phyloP scores from a whole-genome alignment of 2,888 invertebrate genomes.

The Spilosoma lubricipeda region DNA sequence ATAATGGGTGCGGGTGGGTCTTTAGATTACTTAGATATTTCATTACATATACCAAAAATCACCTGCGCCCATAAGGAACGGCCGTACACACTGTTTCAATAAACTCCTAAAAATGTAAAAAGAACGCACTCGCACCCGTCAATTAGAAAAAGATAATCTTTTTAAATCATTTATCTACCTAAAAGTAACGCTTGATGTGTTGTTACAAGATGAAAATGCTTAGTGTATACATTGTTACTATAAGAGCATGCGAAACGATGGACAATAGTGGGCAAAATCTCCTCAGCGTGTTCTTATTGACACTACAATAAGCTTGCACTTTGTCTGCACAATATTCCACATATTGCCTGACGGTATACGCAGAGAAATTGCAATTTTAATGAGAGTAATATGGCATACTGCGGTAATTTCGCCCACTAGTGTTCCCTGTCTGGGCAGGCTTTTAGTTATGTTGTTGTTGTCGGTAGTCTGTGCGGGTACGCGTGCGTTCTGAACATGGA shows the following conservation, averaged over 20 bases:
- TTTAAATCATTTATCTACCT: not conserved
- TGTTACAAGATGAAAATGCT: not conserved
- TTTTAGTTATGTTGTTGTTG: slow-evolving; percentile 2
- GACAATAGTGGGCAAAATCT: not conserved
- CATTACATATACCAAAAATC: slow-evolving; percentile 23
- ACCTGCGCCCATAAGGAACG: slow-evolving; percentile 69
- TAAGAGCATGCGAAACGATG: not conserved
- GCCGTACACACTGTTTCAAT: slow-evolving; percentile 52
- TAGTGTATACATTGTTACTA: not conserved
- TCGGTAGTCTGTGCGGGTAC: slow-evolving; percentile 73
- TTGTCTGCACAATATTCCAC: not conserved
- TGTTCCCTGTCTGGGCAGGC: no score
- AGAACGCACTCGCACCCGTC: slow-evolving; percentile 69
- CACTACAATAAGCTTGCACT: not conserved
- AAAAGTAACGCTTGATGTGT: not conserved
- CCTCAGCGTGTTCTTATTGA: not conserved
- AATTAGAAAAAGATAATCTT: slow-evolving; percentile 4
- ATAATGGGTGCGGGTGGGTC: slow-evolving; percentile 68
- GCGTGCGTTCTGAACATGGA: slow-evolving; percentile 78
- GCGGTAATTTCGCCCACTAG: no score
- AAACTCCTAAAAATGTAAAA: slow-evolving; percentile 27
- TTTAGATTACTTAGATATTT: slow-evolving; percentile 15
- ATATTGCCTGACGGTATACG: not conserved
- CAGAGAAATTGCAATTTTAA: not conserved
- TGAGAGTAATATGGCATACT: not conserved